Percentiles rank a stretch among this genome's conserved stretches.
phyloP scores from a whole-genome alignment of 2,113 vertebrate species.

The Jacana jacana region DNA sequence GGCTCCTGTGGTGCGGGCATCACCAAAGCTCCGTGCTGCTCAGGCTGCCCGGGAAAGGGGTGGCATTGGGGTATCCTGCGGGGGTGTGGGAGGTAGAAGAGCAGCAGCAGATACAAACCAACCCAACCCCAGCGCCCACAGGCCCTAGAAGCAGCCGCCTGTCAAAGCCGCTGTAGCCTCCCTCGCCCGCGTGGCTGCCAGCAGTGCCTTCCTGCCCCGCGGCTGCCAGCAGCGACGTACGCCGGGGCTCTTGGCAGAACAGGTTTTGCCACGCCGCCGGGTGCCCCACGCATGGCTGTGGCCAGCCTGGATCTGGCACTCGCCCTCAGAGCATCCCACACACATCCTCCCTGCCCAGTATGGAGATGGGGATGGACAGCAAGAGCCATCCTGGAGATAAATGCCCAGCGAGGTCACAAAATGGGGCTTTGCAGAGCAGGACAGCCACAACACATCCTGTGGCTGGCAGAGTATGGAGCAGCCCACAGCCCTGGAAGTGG shows the following conservation, averaged over 20 bases:
- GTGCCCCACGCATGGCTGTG: background rate
- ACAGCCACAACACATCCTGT: accelerated
- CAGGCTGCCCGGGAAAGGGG: accelerated
- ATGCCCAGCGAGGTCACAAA: accelerated
- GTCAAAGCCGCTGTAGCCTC: background rate
- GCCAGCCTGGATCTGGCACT: background rate
- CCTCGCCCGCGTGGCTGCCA: background rate
- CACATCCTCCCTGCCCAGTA: background rate
- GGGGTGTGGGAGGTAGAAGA: background rate
- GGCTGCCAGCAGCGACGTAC: background rate
- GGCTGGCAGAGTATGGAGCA: accelerated
- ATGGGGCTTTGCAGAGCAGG: accelerated
- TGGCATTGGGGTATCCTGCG: accelerated
- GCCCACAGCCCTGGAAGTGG: background rate
- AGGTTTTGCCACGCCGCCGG: background rate
- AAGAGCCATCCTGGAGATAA: accelerated
- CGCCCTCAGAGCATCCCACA: accelerated
- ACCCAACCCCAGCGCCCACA: background rate
- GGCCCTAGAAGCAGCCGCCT: background rate
- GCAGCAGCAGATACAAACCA: background rate
- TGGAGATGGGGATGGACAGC: accelerated
- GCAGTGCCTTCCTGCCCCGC: background rate
- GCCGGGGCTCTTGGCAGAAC: background rate
- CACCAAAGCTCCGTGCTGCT: accelerated
- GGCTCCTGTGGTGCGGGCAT: accelerated